Base-by-base conservation (phyloP, 2,888 invertebrate genomes). In the Drosophila sordidula region DNA sequence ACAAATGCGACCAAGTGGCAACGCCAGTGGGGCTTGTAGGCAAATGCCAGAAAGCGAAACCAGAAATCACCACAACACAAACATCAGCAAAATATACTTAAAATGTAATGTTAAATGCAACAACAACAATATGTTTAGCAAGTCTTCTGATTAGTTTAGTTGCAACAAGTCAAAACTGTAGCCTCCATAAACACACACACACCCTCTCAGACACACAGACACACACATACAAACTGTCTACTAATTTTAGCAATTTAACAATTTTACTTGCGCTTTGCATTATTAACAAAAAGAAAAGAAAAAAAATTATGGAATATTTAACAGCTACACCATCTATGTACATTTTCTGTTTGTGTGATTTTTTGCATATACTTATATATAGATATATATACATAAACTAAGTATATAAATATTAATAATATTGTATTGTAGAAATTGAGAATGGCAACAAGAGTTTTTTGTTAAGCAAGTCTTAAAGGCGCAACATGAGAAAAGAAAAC, bases 341-440 rank as follows among this genome's bases (percentile, higher is more conserved):
- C 59, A 80, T 80, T 82, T 80, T 70, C 70, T 69, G 82, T 82
- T 79, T 79, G 80, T 79, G 79, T 79, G 79, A 79, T 79, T 81
- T 54, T 62, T 80, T 72, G 57, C 62, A 74, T 77, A 75, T 67
- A 67, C 46, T 47, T 65, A 57, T 72, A 74, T 63, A 69, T 32
- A 68, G 51, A 61, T 39, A 29, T 29, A 64, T 56, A 55, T 54
- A 62, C 42, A 73, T 25, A 51, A 56, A 16, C 41, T 77, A 67
- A 73, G 74, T 68, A 78, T 74, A 68, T 67, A 62, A 56, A 65
- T 65, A 75, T 78, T 49, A 61, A 72, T 72, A 80, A 72, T 75
- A 78, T 62, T 56, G 62, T 75, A 76, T 59, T 78, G 79, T 77
- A 77, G 79, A 75, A 75, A 70, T 61, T 61, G 63, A 78, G 52